phyloP scores from a whole-genome alignment of 2,888 invertebrate species.

The Anodontia alba region DNA sequence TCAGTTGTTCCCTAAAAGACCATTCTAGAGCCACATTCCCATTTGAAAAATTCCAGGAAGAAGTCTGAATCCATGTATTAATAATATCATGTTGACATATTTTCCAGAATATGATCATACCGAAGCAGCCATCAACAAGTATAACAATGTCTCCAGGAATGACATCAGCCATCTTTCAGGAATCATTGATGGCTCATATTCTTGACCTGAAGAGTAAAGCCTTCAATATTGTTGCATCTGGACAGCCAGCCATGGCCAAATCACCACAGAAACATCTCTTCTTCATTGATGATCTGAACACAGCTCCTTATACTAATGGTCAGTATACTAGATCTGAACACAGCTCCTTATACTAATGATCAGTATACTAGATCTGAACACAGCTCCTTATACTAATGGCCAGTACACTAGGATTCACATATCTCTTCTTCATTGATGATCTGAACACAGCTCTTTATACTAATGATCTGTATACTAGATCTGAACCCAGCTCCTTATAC shows the following conservation, averaged over 20 bases:
- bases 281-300: slow-evolving; percentile 83
- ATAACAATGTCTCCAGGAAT: slow-evolving; percentile 78
- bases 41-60: no score
- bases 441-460: slow-evolving; percentile 76
- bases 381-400: no score
- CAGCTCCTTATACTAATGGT: slow-evolving; percentile 73
- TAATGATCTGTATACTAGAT: slow-evolving; percentile 70
- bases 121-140: slow-evolving; percentile 75
- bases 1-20: no score
- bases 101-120: slow-evolving; percentile 74
- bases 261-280: slow-evolving; percentile 76
- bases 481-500: no score
- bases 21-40: no score
- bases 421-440: slow-evolving; percentile 83
- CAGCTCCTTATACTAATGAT: no score
- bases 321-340: no score
- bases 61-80: no score
- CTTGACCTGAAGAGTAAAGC: slow-evolving; percentile 73
- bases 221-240: slow-evolving; percentile 65
- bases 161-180: slow-evolving; percentile 76
- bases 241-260: slow-evolving; percentile 47
- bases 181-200: slow-evolving; percentile 74
- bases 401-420: no score
- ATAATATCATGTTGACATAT: no score
- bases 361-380: no score